Evolutionary conservation across 2,888 invertebrate species (phyloP).

Genomic region (Leptopilina drosophilae): DNA sequence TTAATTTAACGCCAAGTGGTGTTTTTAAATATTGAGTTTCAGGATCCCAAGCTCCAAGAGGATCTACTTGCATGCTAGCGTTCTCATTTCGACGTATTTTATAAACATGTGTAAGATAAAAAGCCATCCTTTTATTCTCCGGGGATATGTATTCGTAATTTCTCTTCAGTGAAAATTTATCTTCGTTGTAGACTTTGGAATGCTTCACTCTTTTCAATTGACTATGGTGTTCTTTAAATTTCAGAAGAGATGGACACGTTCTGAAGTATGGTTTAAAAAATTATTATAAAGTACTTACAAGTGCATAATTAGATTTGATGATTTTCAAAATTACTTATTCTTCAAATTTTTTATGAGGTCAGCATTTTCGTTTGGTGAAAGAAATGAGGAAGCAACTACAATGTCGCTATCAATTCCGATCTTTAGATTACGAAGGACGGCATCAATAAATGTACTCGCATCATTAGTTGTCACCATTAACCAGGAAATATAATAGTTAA

Average conservation of each 20-base stretch:
- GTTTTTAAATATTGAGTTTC: constrained; percentile 58
- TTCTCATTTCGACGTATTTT: constrained; percentile 72
- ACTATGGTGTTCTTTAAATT: constrained; percentile 43
- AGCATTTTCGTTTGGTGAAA: constrained; percentile 50
- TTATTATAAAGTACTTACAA: neutral
- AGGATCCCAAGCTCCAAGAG: constrained; percentile 71
- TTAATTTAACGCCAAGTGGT: constrained; percentile 66
- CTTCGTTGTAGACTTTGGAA: neutral
- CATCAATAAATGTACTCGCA: constrained; percentile 67
- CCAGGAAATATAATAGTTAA: constrained; percentile 74
- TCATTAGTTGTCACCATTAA: constrained; percentile 68
- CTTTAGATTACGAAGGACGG: constrained; percentile 68
- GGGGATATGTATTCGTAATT: constrained; percentile 62
- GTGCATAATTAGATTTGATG: neutral
- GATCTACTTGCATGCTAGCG: constrained; percentile 67
- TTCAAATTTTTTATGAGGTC: constrained; percentile 52
- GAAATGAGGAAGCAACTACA: constrained; percentile 68
- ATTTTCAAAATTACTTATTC: constrained; percentile 61
- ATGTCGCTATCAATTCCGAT: constrained; percentile 75
- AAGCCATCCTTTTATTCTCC: constrained; percentile 64
- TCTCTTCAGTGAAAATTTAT: constrained; percentile 47
- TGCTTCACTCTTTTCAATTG: constrained; percentile 30
- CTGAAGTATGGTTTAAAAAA: constrained; percentile 45
- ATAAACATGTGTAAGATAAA: constrained; percentile 70
- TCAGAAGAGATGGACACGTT: constrained; percentile 54